These are phyloP conservation scores for Origma solitaria DNA, from an alignment of 2,113 vertebrate genomes.

Conservation along the genomic window DNA sequence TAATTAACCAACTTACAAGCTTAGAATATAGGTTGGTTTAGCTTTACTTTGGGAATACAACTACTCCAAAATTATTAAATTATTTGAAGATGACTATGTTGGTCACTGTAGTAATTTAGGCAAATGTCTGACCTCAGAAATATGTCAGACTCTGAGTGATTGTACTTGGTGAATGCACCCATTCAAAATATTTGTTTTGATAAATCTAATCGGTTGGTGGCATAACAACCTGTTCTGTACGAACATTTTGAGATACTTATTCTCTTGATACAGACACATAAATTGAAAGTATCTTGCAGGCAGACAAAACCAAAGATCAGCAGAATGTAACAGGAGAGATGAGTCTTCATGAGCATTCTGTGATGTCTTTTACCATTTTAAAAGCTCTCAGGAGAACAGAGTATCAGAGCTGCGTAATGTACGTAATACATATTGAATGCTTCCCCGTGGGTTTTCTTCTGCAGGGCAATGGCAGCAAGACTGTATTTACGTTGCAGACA, in stretches of 20 bases:
- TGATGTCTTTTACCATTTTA: neutral
- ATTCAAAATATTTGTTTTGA: neutral
- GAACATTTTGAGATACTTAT: neutral
- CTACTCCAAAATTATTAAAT: neutral
- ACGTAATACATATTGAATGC: neutral
- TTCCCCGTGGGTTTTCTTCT: neutral
- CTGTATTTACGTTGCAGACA: neutral
- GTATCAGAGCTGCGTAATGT: neutral
- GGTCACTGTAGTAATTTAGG: neutral
- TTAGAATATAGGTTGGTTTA: neutral
- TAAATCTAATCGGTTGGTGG: neutral
- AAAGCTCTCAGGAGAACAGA: neutral
- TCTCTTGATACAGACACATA: neutral
- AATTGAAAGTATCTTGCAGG: neutral
- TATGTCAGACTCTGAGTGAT: rapidly evolving
- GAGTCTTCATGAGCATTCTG: neutral
- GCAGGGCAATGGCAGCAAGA: neutral
- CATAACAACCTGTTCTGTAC: neutral
- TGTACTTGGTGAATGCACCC: neutral
- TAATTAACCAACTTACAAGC: neutral
- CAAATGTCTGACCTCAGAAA: neutral
- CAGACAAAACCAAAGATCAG: neutral
- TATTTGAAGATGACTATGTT: neutral
- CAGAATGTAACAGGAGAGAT: neutral
- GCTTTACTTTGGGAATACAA: neutral